phyloP scores from a whole-genome alignment of 2,113 vertebrate species.

The Psittacus erithacus region DNA sequence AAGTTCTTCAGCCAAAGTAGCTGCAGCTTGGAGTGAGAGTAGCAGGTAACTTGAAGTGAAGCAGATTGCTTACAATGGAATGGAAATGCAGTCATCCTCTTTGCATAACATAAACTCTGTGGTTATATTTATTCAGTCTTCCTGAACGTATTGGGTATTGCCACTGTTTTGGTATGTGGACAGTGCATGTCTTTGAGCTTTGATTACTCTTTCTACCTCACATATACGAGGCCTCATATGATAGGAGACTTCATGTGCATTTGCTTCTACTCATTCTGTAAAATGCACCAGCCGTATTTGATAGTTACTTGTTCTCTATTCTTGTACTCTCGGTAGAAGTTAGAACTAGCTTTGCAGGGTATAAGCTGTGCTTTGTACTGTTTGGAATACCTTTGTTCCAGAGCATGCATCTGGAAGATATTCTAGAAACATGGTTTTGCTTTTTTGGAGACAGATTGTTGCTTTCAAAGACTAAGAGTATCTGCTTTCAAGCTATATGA shows the following conservation, averaged over 20 bases:
- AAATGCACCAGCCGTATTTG: not conserved
- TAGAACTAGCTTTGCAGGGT: not conserved
- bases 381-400: not conserved
- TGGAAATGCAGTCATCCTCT: not conserved
- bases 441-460: not conserved
- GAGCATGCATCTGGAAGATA: not conserved
- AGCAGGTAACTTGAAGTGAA: not conserved
- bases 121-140: not conserved
- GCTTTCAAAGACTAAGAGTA: not conserved
- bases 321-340: not conserved
- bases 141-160: not conserved
- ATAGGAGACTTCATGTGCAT: not conserved
- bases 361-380: not conserved
- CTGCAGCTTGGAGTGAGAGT: not conserved
- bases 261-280: not conserved
- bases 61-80: not conserved
- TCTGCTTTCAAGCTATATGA: not conserved
- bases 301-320: not conserved
- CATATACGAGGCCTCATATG: not conserved
- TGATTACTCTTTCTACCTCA: not conserved
- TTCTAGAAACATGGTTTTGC: not conserved
- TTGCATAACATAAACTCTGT: not conserved
- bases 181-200: not conserved
- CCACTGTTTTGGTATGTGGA: not conserved
- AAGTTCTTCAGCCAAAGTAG: not conserved